These are phyloP conservation scores for Poecilobothrus nobilitatus DNA, from an alignment of 2,888 invertebrate species.

Conservation along the genomic window DNA sequence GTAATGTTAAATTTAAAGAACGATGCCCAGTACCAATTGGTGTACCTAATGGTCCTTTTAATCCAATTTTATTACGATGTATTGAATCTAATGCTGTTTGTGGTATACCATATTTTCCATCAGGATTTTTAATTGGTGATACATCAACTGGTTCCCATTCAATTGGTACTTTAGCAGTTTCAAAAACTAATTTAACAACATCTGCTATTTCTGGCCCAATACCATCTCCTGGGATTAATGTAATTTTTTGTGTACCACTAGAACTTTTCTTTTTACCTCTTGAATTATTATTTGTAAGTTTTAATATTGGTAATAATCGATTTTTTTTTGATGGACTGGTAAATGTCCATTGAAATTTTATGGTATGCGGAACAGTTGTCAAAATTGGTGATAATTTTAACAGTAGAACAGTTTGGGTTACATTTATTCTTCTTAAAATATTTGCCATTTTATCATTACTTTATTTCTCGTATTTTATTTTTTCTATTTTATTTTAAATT, in stretches of 20 bases:
- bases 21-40: conserved; percentile 98
- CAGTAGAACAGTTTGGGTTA: too few species aligned
- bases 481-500: too few species aligned
- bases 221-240: conserved; percentile 98
- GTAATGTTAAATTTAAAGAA: conserved; percentile 91
- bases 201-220: conserved; percentile 99
- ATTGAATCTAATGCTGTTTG: conserved; percentile 96
- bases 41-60: conserved; percentile 98
- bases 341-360: too few species aligned
- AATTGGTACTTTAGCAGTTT: conserved; percentile 88
- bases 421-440: too few species aligned
- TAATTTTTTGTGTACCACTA: conserved; percentile 62
- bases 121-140: conserved; percentile 77
- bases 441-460: too few species aligned
- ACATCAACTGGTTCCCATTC: conserved; percentile 99
- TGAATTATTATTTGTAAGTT: too few species aligned
- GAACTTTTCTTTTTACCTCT: too few species aligned
- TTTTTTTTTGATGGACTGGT: too few species aligned
- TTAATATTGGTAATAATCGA: too few species aligned
- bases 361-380: too few species aligned
- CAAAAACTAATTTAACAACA: conserved; percentile 95
- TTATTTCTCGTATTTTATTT: too few species aligned
- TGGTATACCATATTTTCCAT: conserved; percentile 95
- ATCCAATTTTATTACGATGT: conserved; percentile 89
- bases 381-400: too few species aligned